phyloP scores from a whole-genome alignment of 2,113 vertebrate genomes.

The Otis tarda region DNA sequence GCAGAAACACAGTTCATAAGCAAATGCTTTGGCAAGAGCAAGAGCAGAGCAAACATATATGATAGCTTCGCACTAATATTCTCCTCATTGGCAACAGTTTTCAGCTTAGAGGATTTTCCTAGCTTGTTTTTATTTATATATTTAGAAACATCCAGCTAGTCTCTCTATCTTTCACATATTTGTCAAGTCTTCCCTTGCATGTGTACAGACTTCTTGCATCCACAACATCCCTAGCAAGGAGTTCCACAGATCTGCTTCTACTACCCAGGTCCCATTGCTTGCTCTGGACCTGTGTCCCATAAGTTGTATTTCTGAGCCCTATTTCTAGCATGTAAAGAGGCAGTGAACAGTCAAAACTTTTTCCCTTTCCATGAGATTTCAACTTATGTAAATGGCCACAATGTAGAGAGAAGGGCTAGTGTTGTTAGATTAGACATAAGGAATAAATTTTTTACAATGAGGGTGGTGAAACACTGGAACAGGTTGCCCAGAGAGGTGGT shows the following conservation, averaged over 20 bases:
- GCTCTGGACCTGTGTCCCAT: neutral
- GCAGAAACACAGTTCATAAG: neutral
- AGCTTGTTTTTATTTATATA: neutral
- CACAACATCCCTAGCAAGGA: neutral
- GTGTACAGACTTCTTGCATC: neutral
- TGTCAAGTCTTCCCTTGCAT: neutral
- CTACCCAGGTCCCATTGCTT: neutral
- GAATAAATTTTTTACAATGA: too few relatives aligned
- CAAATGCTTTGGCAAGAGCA: neutral
- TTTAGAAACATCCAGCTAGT: neutral
- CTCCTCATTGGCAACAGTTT: neutral
- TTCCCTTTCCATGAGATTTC: neutral
- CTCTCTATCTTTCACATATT: neutral
- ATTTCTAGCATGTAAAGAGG: neutral
- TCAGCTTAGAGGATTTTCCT: neutral
- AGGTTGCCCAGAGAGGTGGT: too few relatives aligned
- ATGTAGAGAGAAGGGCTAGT: neutral
- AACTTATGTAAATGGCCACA: neutral
- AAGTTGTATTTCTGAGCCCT: neutral
- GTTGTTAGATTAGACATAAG: too few relatives aligned
- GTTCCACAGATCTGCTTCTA: neutral
- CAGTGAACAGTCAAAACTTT: neutral
- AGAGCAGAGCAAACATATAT: neutral
- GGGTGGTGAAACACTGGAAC: too few relatives aligned
- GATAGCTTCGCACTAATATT: neutral